Percentiles rank a stretch among this genome's conserved stretches.
These are phyloP conservation scores for Eurystomus glaucurus DNA, from an alignment of 2,797 vertebrate species.

Conservation along the genomic window DNA sequence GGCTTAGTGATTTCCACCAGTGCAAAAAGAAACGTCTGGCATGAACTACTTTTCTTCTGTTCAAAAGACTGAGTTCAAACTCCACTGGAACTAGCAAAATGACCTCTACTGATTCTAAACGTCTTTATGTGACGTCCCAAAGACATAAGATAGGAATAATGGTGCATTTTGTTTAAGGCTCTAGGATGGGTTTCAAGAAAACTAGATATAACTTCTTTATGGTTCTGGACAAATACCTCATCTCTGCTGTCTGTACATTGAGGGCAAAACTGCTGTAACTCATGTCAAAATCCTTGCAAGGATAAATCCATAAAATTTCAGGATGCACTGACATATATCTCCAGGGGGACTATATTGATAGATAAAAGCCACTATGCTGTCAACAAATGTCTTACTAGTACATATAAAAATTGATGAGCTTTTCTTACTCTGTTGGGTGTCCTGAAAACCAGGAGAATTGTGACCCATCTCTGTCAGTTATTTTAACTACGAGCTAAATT, in stretches of 20 bases:
- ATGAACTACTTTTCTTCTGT: background rate
- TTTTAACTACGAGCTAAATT: conserved; percentile 28
- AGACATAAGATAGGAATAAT: background rate
- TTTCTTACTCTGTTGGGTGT: conserved; percentile 36
- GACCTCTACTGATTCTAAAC: background rate
- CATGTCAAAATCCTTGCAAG: conserved; percentile 55
- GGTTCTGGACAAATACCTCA: background rate
- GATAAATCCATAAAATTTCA: conserved; percentile 69
- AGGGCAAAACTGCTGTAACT: conserved; percentile 43
- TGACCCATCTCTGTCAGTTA: conserved; percentile 25
- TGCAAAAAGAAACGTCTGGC: background rate
- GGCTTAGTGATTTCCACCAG: background rate
- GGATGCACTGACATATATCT: background rate
- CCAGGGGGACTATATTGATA: conserved; percentile 48
- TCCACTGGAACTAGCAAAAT: background rate
- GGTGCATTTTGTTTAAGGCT: conserved; percentile 13
- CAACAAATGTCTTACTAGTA: conserved; percentile 30
- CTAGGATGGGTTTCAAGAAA: background rate
- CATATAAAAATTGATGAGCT: conserved; percentile 57
- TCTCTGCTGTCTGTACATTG: background rate
- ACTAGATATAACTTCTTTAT: background rate
- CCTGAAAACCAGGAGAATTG: conserved; percentile 23
- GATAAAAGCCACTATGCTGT: conserved; percentile 54
- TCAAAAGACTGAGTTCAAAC: background rate
- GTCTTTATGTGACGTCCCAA: background rate